phyloP scores from a whole-genome alignment of 2,797 vertebrate genomes.

The Novumbra hubbsi region DNA sequence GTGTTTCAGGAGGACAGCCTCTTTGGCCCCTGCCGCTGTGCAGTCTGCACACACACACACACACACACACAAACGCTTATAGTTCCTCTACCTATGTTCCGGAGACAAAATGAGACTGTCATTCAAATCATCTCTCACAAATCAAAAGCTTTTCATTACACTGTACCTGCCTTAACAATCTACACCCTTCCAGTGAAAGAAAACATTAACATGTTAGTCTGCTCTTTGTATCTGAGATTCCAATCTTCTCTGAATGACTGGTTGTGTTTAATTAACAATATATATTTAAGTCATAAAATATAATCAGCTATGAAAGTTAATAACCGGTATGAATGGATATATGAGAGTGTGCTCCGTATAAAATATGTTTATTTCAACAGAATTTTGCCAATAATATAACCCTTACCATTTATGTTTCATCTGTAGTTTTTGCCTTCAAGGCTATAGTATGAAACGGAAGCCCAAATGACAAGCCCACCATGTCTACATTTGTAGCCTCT shows the following conservation, averaged over 20 bases:
- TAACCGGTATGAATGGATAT: neutral
- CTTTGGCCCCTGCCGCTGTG: conserved; percentile 58
- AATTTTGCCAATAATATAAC: conserved; percentile 45
- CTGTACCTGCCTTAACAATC: conserved; percentile 10
- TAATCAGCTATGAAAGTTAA: neutral
- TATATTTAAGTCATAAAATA: neutral
- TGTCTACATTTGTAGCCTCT: conserved; percentile 54
- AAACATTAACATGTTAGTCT: neutral
- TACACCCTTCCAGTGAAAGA: neutral
- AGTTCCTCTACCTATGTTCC: conserved; percentile 45
- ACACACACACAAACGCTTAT: neutral
- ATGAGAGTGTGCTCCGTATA: conserved; percentile 17
- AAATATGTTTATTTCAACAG: conserved; percentile 37
- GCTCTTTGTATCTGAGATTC: neutral
- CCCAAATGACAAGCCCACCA: conserved; percentile 60
- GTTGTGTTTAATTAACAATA: neutral
- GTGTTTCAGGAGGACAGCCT: conserved; percentile 76
- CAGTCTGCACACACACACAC: conserved; percentile 26
- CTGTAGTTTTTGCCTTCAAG: conserved; percentile 54
- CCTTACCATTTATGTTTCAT: conserved; percentile 48
- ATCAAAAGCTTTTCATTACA: conserved; percentile 83
- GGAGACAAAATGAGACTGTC: conserved; percentile 84
- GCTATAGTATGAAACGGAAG: conserved; percentile 59
- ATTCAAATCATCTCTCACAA: conserved; percentile 79
- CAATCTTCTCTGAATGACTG: neutral